Evolutionary conservation across 2,113 vertebrate species (phyloP).

Genomic region (Lampris incognitus): DNA sequence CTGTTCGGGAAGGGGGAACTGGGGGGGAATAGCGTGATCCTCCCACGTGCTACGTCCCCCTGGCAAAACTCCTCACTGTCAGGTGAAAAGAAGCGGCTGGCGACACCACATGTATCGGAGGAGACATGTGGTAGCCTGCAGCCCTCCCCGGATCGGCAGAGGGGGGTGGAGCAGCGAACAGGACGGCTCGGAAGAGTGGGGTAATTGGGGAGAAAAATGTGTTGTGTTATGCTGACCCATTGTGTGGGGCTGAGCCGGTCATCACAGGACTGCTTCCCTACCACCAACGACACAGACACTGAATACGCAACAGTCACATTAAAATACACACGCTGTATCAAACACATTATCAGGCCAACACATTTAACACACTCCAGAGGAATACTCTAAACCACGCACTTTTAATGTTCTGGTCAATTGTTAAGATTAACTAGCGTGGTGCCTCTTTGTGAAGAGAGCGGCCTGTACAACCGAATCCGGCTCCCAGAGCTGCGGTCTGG

Average conservation of each 20-base stretch:
- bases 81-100: no score
- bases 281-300: background rate
- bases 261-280: background rate
- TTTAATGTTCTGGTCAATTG: slow-evolving; percentile 17
- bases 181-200: no score
- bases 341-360: background rate
- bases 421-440: slow-evolving; percentile 10
- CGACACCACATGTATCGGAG: no score
- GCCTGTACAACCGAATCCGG: slow-evolving; percentile 3
- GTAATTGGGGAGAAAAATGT: background rate
- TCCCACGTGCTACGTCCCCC: no score
- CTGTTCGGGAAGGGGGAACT: no score
- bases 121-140: no score
- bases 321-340: background rate
- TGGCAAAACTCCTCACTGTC: no score
- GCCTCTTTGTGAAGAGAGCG: background rate
- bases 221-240: background rate
- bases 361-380: background rate
- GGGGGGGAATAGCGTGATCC: no score
- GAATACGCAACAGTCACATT: background rate
- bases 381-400: background rate
- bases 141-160: no score
- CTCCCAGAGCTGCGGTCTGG: slow-evolving; percentile 39
- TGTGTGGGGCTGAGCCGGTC: background rate
- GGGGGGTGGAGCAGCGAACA: no score